These are phyloP conservation scores for Scytalopus superciliaris DNA, from an alignment of 2,113 vertebrate species.

Conservation along the genomic window DNA sequence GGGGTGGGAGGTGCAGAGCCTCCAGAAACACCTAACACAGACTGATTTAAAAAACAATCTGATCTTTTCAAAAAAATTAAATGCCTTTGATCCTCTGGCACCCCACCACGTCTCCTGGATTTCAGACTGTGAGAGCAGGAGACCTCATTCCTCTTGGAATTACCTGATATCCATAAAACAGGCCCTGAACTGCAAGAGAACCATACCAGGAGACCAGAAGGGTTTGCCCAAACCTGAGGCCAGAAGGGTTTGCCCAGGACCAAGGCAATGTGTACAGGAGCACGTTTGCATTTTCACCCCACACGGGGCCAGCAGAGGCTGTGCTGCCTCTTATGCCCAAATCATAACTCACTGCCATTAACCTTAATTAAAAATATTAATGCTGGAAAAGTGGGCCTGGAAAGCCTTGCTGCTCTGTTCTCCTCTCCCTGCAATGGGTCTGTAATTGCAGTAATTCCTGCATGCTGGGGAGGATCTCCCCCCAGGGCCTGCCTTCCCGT, in stretches of 20 bases:
- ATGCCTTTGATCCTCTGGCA: neutral
- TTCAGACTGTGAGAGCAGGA: neutral
- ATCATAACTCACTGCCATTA: conserved; percentile 43
- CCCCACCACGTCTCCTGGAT: neutral
- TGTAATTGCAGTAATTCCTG: conserved; percentile 57
- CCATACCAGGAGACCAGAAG: accelerated
- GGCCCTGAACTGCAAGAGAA: neutral
- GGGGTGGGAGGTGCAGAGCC: neutral
- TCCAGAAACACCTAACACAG: neutral
- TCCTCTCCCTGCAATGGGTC: neutral
- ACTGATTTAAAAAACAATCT: neutral
- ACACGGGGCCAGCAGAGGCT: neutral
- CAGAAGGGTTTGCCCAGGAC: neutral
- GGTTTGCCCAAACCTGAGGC: neutral
- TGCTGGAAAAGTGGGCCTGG: conserved; percentile 33
- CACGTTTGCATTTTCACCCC: neutral
- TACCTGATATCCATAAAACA: neutral
- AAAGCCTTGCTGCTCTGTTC: conserved; percentile 22
- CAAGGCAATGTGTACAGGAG: neutral
- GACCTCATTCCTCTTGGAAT: neutral
- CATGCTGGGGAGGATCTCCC: conserved; percentile 6
- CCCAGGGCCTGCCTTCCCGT: conserved; percentile 16
- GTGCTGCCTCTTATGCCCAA: neutral
- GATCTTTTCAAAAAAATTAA: neutral
- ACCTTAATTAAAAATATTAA: conserved; percentile 69